Conservation (phyloP, 2,797 vertebrate genomes). For the Novumbra hubbsi region DNA sequence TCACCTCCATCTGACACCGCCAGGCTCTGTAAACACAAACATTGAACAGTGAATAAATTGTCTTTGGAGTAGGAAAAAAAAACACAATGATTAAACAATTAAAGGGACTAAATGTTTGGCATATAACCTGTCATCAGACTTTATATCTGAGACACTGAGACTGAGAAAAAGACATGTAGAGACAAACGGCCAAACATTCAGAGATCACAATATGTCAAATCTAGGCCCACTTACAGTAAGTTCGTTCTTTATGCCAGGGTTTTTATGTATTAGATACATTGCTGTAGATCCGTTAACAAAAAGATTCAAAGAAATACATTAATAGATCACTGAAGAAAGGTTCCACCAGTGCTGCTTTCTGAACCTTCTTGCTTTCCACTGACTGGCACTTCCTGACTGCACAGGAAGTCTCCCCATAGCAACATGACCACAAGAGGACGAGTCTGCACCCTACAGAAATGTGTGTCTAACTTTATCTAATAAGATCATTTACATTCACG, state of each 20-base stretch:
- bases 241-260: slow-evolving; percentile 6
- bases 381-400: slow-evolving; percentile 51
- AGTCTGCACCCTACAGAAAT: slow-evolving; percentile 19
- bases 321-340: background rate
- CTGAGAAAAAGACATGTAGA: background rate
- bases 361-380: background rate
- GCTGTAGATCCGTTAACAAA: background rate
- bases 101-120: background rate
- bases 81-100: background rate
- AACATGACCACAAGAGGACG: slow-evolving; percentile 58
- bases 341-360: background rate
- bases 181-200: background rate
- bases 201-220: background rate
- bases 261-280: slow-evolving; percentile 3
- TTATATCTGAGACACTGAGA: background rate
- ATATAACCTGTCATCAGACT: background rate
- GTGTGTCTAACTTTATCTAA: background rate
- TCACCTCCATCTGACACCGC: slow-evolving; percentile 10
- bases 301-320: background rate
- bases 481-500: background rate
- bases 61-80: background rate
- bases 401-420: slow-evolving; percentile 54
- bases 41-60: background rate
- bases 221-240: slow-evolving; percentile 6
- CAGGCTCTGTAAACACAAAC: slow-evolving; percentile 3